phyloP scores from a whole-genome alignment of 2,888 invertebrate genomes.

The Caenorhabditis sp. region DNA sequence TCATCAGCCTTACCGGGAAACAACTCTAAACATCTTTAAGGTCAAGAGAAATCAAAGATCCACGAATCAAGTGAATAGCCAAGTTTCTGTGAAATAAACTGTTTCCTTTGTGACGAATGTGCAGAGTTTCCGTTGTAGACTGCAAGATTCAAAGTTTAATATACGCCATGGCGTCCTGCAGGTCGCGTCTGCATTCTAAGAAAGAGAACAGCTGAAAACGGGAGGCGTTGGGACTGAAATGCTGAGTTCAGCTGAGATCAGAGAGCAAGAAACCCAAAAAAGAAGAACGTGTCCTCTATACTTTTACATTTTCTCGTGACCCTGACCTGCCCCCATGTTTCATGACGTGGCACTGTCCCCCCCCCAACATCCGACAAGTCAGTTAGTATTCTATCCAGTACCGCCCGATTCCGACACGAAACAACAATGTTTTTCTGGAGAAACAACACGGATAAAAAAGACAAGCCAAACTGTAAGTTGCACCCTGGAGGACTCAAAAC shows the following conservation, averaged over 20 bases:
- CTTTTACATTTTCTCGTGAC: too few relatives aligned
- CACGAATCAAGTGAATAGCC: background rate
- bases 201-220: background rate
- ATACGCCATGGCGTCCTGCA: background rate
- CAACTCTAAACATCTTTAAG: background rate
- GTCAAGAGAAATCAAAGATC: background rate
- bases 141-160: background rate
- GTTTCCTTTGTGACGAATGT: background rate
- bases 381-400: too few relatives aligned
- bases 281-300: too few relatives aligned
- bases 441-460: background rate
- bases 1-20: slow-evolving; percentile 4
- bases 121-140: background rate
- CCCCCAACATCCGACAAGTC: too few relatives aligned
- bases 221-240: background rate
- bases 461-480: background rate
- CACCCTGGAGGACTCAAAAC: too few relatives aligned
- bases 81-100: background rate
- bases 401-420: background rate
- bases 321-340: too few relatives aligned
- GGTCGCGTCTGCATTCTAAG: background rate
- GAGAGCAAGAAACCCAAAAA: background rate
- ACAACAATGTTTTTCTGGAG: background rate
- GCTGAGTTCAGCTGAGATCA: background rate
- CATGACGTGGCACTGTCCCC: too few relatives aligned